Evolutionary conservation across 2,888 invertebrate genomes (phyloP).

Genomic region (Selenia dentaria): DNA sequence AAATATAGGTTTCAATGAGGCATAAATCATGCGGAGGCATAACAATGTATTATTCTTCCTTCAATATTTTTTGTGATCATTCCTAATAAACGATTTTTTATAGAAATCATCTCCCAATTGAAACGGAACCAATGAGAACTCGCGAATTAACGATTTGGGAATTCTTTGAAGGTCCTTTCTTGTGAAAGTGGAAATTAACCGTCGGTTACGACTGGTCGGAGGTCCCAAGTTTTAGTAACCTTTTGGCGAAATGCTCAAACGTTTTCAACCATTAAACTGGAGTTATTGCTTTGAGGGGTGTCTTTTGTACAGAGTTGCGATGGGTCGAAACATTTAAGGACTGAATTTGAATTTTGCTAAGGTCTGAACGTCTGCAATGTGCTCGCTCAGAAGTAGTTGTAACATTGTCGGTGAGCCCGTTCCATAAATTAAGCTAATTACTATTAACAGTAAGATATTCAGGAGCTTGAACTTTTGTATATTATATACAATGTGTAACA

Average conservation of each 20-base stretch:
- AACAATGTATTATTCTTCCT: conserved; percentile 12
- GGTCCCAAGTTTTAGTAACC: conserved; percentile 32
- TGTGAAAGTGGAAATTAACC: conserved; percentile 43
- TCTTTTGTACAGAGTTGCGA: conserved; percentile 33
- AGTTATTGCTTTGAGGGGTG: conserved; percentile 39
- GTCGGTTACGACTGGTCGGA: conserved; percentile 36
- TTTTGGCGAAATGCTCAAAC: conserved; percentile 41
- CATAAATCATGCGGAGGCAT: no score
- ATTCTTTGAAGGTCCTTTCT: conserved; percentile 38
- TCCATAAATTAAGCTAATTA: no score
- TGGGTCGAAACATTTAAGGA: conserved; percentile 28
- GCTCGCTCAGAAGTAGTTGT: not conserved
- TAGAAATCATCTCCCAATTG: conserved; percentile 43
- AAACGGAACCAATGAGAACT: conserved; percentile 39
- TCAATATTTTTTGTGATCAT: conserved; percentile 18
- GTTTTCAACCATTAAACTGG: conserved; percentile 42
- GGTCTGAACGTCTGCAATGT: not conserved
- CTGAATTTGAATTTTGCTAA: conserved; percentile 24
- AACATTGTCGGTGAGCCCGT: conserved; percentile 4
- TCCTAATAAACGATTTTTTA: conserved; percentile 35
- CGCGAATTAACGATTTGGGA: conserved; percentile 46
- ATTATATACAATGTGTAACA: no score
- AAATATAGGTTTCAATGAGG: no score
- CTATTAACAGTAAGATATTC: no score
- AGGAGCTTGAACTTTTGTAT: no score